Conservation (phyloP, 1,140 invertebrate genomes). For the Idris sp. region DNA sequence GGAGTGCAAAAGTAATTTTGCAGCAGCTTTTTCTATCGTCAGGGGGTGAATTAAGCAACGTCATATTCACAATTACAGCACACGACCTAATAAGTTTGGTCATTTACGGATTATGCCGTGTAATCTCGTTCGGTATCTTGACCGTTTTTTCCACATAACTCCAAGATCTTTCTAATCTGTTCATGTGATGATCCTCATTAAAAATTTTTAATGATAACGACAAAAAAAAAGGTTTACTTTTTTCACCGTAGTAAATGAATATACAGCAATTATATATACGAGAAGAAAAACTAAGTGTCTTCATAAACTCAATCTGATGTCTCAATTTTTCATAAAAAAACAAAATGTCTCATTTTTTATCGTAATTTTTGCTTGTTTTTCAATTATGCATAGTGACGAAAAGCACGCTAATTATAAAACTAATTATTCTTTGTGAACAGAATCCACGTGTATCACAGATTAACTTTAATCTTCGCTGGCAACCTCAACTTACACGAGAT, state of each 20-base stretch:
- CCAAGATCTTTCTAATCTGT: conserved; percentile 54
- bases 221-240: conserved; percentile 21
- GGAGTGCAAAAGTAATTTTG: conserved; percentile 41
- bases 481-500: conserved; percentile 38
- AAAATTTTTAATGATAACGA: conserved; percentile 45
- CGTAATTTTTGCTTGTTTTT: no score
- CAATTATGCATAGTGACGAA: conserved; percentile 10
- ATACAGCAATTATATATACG: conserved; percentile 36
- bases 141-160: conserved; percentile 54
- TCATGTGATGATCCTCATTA: conserved; percentile 51
- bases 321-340: conserved; percentile 4
- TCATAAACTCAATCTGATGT: no score
- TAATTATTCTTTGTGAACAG: conserved; percentile 48
- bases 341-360: conserved; percentile 7
- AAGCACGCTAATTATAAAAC: conserved; percentile 40
- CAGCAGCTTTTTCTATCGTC: conserved; percentile 39
- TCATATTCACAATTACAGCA: conserved; percentile 70
- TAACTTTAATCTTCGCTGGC: conserved; percentile 54
- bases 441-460: conserved; percentile 38
- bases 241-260: conserved; percentile 47
- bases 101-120: conserved; percentile 66
- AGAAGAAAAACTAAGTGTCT: no score
- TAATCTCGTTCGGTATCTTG: conserved; percentile 61
- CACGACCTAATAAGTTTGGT: conserved; percentile 60
- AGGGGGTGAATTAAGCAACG: conserved; percentile 68